A percentile compares a stretch with the other conserved stretches of the same genome.
Conservation (phyloP, 2,113 vertebrate genomes). For the Corythoichthys haematopterus region DNA sequence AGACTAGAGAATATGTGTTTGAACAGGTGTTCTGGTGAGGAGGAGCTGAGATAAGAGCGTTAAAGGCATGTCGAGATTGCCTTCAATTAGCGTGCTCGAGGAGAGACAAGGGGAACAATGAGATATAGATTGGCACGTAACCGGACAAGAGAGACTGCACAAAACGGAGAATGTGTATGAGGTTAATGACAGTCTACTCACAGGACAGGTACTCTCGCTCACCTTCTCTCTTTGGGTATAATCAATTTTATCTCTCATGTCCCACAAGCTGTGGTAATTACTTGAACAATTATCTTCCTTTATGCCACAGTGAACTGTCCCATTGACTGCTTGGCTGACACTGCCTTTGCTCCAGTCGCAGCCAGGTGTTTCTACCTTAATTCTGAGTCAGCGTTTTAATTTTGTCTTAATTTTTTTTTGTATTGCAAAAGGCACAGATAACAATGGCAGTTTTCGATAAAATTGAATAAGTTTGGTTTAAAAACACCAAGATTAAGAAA, state of each 20-base stretch:
- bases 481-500: too few relatives aligned
- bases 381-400: neutral
- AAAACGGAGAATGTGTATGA: conserved; percentile 49
- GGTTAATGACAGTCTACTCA: conserved; percentile 63
- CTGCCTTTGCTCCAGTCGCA: neutral
- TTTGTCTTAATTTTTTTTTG: neutral
- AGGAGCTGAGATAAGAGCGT: conserved; percentile 41
- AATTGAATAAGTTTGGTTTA: too few relatives aligned
- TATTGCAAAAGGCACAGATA: neutral
- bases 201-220: conserved; percentile 46
- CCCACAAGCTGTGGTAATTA: conserved; percentile 57
- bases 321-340: conserved; percentile 5
- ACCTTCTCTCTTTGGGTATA: conserved; percentile 43
- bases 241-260: conserved; percentile 53
- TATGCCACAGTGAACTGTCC: conserved; percentile 31
- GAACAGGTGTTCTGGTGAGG: conserved; percentile 6
- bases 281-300: conserved; percentile 59
- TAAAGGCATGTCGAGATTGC: conserved; percentile 47
- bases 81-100: conserved; percentile 56
- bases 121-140: conserved; percentile 60
- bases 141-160: conserved; percentile 46
- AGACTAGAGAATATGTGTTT: neutral
- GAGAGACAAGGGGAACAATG: conserved; percentile 53
- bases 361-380: conserved; percentile 28
- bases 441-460: too few relatives aligned